Evolutionary conservation across 2,888 invertebrate genomes (phyloP), one percentile per base, ranked within the genome.

Genomic region (Microctonus hyperodae): DNA sequence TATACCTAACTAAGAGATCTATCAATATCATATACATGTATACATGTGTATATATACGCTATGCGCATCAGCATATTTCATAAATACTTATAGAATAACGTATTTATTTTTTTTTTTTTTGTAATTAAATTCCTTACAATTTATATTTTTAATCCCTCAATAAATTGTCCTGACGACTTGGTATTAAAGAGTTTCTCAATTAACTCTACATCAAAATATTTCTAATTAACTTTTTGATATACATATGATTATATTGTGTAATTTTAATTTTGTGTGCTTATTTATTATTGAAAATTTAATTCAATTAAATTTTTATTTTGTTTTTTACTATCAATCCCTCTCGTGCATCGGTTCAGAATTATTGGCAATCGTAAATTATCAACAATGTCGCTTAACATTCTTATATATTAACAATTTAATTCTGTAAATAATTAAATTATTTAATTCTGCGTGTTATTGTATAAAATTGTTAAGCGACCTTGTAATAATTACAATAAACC

Each of bases 271-370:
- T 51, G 23, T 53, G 7, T n/a, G 20, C 16, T 62, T 16, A 37
- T 37, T 57, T 7, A 57, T 57, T 37, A 37, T 57, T 37, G 16
- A 6, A 16, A 44, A 44, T 44, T 33, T 2, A 16, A n/a, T 37
- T 56, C 31, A 48, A 11, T 22, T 28, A 13, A 37, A 51, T 61
- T 51, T 56, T 56, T 48, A n/a, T n/a, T 37, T n/a, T 59, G 58
- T 33, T 53, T 55, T 57, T 65, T 70, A 69, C 69, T 69, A 64
- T 77, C 76, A 77, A 76, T 77, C 76, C 75, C 75, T 73, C 74
- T 75, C 73, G 77, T 77, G 77, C 77, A 75, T 76, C 75, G 74
- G 69, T 71, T 73, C 72, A 35, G 59, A 57, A 57, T 57, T 33
- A 23, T 23, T 16, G 55, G 55, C 13, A 1, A 31, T 55, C n/a